Conservation (phyloP, 2,113 vertebrate genomes). For the Neogale vison region DNA sequence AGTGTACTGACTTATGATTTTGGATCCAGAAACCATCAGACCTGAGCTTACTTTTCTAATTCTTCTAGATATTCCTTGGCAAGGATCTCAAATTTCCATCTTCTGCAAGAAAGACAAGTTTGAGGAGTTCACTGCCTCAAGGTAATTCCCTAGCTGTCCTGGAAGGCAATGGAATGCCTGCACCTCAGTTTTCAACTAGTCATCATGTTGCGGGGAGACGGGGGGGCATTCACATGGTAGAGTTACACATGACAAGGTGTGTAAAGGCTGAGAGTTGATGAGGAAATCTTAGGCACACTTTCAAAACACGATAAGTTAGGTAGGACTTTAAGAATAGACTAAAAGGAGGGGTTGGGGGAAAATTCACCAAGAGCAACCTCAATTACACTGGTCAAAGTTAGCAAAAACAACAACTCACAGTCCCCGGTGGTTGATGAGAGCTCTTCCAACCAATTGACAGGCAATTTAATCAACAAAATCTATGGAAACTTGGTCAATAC, state of each 20-base stretch:
- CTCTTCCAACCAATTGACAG: neutral
- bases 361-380: neutral
- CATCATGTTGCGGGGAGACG: neutral
- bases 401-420: neutral
- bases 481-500: neutral
- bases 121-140: conserved; percentile 7
- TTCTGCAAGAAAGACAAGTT: neutral
- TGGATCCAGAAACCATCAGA: neutral
- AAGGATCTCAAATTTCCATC: conserved; percentile 5
- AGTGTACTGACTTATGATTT: conserved; percentile 18
- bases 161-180: neutral
- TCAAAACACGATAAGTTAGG: neutral
- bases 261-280: neutral
- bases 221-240: neutral
- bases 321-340: neutral
- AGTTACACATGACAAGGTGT: neutral
- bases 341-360: neutral
- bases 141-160: neutral
- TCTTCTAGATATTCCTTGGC: neutral
- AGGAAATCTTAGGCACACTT: neutral
- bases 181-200: neutral
- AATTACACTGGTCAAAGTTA: neutral
- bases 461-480: neutral
- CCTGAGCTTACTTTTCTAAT: conserved; percentile 21
- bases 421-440: neutral